Conservation (phyloP, 2,113 vertebrate species). For the Gallinago undulata region DNA sequence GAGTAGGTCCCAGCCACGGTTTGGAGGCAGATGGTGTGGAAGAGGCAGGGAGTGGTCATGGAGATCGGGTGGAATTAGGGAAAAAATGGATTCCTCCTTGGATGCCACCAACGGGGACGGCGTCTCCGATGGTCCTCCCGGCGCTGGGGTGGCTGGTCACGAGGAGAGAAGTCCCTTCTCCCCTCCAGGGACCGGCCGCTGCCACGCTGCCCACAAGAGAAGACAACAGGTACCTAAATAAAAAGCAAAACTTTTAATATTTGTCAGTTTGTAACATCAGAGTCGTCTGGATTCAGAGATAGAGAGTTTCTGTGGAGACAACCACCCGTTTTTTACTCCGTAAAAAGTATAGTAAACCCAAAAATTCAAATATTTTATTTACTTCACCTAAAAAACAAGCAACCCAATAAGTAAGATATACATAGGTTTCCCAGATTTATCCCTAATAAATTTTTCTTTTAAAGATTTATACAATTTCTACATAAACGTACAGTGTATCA, state of each 20-base stretch:
- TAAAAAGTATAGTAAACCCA: slow-evolving; percentile 40
- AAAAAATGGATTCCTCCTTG: neutral
- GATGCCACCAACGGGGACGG: neutral
- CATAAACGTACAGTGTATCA: slow-evolving; percentile 88
- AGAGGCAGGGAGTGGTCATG: neutral
- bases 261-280: neutral
- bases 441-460: slow-evolving; percentile 76
- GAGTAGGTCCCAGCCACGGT: neutral
- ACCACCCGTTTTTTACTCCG: neutral
- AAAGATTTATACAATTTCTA: slow-evolving; percentile 85
- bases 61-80: neutral
- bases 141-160: neutral
- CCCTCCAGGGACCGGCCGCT: fast-evolving
- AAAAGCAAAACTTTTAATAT: slow-evolving; percentile 6
- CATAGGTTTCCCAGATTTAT: slow-evolving; percentile 73
- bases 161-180: neutral
- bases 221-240: neutral
- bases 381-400: slow-evolving; percentile 83
- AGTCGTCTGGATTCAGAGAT: neutral
- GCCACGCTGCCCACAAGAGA: neutral
- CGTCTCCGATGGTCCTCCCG: neutral
- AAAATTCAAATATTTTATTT: slow-evolving; percentile 82
- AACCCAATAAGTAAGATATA: slow-evolving; percentile 78
- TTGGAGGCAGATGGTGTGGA: neutral
- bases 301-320: neutral